Base-by-base conservation (phyloP, 2,113 vertebrate genomes). In the Rhineura floridana region DNA sequence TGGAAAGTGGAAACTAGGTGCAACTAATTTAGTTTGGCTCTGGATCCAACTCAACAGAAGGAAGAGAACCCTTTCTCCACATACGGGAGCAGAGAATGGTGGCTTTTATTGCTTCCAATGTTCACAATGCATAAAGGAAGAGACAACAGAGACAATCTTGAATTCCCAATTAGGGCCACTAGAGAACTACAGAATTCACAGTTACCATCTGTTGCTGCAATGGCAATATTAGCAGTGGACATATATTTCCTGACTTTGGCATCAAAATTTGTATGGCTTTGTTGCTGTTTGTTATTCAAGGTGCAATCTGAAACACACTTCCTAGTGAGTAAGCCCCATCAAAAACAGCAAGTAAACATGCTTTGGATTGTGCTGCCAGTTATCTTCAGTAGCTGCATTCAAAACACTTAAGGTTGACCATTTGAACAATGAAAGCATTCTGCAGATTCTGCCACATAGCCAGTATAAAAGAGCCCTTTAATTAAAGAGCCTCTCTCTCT, bases 211-310 rank as follows among this genome's bases (percentile, higher is more conserved):
- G n/a, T n/a, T n/a, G n/a, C n/a, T n/a, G n/a, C n/a, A n/a, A n/a
- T n/a, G n/a, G n/a, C n/a, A n/a, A n/a, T n/a, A n/a, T n/a, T n/a
- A n/a, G n/a, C n/a, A n/a, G n/a, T 42, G 3, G 0, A 30, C n/a
- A 44, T 48, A 19, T 50, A 23, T 19, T 9, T 21, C 19, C 33
- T 44, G 10, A 46, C 3, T n/a, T 33, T 67, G 39, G 63, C 9
- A 36, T 79, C 52, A 76, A 87, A 91, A 73, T 2, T 72, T 9
- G 30, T 25, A 88, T 90, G 28, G 67, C 62, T 90, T 70, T 80
- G 81, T 81, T 90, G 84, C 75, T 88, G 87, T 91, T 92, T 92
- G 81, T 86, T 87, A 39, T 89, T 95, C 91, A 81, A 89, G 91
- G 21, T 48, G 25, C 75, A 48, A 17, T 78, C 28, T 42, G 15